Evolutionary conservation across 2,888 invertebrate genomes (phyloP), one percentile per base, ranked within the genome.

Genomic region (Caenorhabditis imperialis): DNA sequence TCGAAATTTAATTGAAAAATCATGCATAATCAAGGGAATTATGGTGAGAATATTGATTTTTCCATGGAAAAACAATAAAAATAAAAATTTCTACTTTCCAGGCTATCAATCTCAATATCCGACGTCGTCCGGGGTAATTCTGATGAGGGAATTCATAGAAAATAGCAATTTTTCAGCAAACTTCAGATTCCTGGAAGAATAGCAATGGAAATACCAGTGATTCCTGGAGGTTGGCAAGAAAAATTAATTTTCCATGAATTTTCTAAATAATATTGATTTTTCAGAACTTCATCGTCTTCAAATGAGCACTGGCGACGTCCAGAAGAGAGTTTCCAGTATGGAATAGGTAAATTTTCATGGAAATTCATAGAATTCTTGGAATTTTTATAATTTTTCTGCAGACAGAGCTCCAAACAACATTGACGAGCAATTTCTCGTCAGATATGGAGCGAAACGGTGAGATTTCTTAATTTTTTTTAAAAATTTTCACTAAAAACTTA

Each of bases 401-500:
- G 69, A 69, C 45, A 42, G 69, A 10, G 69, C 69, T 37, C 69
- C 69, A 10, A 37, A 27, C 27, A 38, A 33, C 16, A 27, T 69
- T 18, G 45, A 51, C 23, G 58, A 69, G 6, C 30, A 33, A 8
- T 69, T 69, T 53, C 40, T 69, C 3, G 38, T 7, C 3, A 35
- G 58, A 44, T 35, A 38, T 27, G 58, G 58, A 1, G 69, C 69
- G 6, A 69, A 69, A 58, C 35, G 57, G 63, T 63, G 18, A n/a
- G n/a, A 25, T n/a, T n/a, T n/a, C n/a, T n/a, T n/a, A n/a, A 51
- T 27, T 42, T 42, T 0, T 16, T 7, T 14, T 14, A 47, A 47
- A 25, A 47, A 47, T 27, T n/a, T 25, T 51, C 22, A 16, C 2
- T 7, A 8, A 22, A 45, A 23, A 23, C 7, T 4, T 6, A 6